Conservation (phyloP, 2,797 vertebrate species). For the Varecia variegata region DNA sequence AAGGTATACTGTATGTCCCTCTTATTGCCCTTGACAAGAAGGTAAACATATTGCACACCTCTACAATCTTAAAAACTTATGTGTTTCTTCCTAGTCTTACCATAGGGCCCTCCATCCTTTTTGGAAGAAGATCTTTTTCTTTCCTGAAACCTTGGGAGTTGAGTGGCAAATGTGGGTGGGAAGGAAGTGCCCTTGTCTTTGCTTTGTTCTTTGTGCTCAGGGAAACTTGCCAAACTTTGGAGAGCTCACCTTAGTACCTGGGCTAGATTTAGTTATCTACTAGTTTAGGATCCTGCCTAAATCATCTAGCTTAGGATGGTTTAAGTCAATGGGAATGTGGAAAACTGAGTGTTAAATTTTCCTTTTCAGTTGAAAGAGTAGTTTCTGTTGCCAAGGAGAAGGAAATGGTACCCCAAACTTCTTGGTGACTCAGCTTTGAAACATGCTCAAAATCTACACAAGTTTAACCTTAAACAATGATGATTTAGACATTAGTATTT, state of each 20-base stretch:
- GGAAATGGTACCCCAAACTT: neutral
- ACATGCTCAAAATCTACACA: neutral
- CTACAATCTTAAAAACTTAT: neutral
- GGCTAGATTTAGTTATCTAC: neutral
- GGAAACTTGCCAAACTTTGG: neutral
- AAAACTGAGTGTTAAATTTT: neutral
- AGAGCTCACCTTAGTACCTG: neutral
- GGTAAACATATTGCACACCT: neutral
- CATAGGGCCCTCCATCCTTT: neutral
- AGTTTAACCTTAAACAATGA: neutral
- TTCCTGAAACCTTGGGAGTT: neutral
- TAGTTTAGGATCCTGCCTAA: neutral
- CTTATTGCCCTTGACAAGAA: neutral
- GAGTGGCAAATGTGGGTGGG: neutral
- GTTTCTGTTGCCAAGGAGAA: neutral
- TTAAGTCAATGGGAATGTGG: neutral
- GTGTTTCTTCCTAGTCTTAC: neutral
- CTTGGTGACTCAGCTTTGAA: slow-evolving; percentile 16
- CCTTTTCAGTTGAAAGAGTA: neutral
- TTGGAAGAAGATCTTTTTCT: neutral
- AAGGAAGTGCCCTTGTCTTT: neutral
- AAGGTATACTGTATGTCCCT: neutral
- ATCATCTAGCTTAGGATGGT: neutral
- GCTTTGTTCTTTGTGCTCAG: neutral
- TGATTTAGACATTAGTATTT: neutral